These are phyloP conservation scores for Nannoperca obscura DNA, from an alignment of 2,797 vertebrate genomes.

Conservation along the genomic window DNA sequence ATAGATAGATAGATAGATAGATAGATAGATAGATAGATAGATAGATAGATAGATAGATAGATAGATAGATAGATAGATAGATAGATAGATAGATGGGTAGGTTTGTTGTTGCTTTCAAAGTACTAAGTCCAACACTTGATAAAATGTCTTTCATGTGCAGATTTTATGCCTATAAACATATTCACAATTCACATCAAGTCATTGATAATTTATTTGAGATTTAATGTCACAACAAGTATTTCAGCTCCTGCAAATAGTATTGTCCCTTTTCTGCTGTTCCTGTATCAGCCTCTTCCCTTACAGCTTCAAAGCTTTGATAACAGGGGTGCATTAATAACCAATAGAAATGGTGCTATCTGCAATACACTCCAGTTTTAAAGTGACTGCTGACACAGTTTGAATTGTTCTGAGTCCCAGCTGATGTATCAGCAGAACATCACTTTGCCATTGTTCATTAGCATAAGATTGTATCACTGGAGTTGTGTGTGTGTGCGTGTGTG, in stretches of 20 bases:
- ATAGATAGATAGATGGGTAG: constrained; percentile 17
- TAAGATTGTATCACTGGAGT: constrained; percentile 19
- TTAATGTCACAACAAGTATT: background rate
- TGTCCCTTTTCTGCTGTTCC: background rate
- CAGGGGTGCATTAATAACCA: constrained; percentile 37
- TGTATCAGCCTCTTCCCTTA: constrained; percentile 12
- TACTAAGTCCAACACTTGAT: too few species aligned
- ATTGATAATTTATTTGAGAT: constrained; percentile 1
- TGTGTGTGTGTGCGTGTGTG: background rate
- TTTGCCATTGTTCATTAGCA: constrained; percentile 33
- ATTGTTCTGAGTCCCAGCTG: constrained; percentile 16
- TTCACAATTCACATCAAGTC: background rate
- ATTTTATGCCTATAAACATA: too few species aligned
- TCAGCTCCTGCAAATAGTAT: background rate
- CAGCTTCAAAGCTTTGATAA: constrained; percentile 28
- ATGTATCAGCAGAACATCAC: constrained; percentile 21
- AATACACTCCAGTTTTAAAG: constrained; percentile 12
- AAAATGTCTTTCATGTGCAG: too few species aligned
- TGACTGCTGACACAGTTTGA: constrained; percentile 30
- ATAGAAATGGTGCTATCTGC: constrained; percentile 22
- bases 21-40: constrained; percentile 10
- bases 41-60: constrained; percentile 17
- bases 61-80: constrained; percentile 17
- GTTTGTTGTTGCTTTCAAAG: too few species aligned
- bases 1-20: constrained; percentile 13